Percentiles rank a stretch among this genome's conserved stretches.
Evolutionary conservation across 2,797 vertebrate genomes (phyloP).

Genomic region (Silurus aristotelis): DNA sequence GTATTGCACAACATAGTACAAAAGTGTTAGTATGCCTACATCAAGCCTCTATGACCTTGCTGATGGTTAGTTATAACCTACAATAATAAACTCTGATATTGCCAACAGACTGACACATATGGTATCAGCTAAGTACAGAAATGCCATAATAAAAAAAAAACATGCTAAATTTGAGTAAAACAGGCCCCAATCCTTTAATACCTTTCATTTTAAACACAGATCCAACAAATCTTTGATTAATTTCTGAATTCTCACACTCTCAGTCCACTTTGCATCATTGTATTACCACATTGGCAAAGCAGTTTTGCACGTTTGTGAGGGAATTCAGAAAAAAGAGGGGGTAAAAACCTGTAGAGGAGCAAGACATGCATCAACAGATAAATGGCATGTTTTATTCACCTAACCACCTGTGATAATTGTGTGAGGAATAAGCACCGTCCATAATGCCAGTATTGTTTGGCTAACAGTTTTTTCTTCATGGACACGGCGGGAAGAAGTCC

Average conservation of each 20-base stretch:
- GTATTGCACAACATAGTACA: constrained; percentile 10
- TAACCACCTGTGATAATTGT: constrained; percentile 47
- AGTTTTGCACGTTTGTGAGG: neutral
- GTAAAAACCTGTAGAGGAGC: neutral
- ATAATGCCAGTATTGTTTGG: constrained; percentile 54
- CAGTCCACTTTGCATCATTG: neutral
- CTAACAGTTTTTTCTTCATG: constrained; percentile 53
- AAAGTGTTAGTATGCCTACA: constrained; percentile 9
- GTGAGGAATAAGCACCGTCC: constrained; percentile 28
- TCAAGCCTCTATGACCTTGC: constrained; percentile 1
- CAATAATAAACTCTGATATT: constrained; percentile 11
- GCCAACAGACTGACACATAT: neutral
- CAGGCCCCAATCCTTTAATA: constrained; percentile 25
- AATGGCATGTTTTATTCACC: constrained; percentile 29
- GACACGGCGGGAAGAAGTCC: constrained; percentile 49
- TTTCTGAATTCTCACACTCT: constrained; percentile 10
- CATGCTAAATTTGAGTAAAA: neutral
- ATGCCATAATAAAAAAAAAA: constrained; percentile 6
- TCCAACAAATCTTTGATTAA: neutral
- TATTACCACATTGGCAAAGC: neutral
- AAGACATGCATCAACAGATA: constrained; percentile 34
- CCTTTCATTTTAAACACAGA: constrained; percentile 16
- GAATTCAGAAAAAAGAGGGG: constrained; percentile 6
- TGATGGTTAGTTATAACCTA: neutral
- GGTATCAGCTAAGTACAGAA: constrained; percentile 1